Evolutionary conservation across 30 jellyfish, hydroid and myxozoan species (phyloP).

Genomic region (Chrysaora quinquecirrha): DNA sequence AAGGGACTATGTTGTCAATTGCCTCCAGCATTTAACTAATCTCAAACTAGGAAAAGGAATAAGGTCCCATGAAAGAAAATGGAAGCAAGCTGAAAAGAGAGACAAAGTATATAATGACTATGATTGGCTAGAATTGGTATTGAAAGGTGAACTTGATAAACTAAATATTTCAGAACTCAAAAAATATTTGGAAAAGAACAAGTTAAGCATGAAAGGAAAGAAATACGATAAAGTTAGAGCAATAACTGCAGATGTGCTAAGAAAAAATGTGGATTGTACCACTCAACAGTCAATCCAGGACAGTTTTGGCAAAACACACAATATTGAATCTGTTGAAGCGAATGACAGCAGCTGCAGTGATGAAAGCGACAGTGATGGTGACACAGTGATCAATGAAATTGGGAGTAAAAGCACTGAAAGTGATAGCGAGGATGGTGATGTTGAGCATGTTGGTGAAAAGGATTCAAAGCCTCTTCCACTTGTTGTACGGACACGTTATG

Average conservation of each 20-base stretch:
- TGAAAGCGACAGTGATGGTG: too few species aligned
- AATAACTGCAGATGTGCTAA: constrained; percentile 24
- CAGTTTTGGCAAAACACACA: too few species aligned
- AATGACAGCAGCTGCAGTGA: too few species aligned
- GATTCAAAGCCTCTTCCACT: neutral
- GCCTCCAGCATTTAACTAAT: neutral
- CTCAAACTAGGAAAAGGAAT: constrained; percentile 26
- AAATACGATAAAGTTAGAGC: constrained; percentile 24
- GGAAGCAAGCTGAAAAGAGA: constrained; percentile 32
- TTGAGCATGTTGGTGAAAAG: neutral
- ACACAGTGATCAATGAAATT: too few species aligned
- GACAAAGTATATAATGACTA: constrained; percentile 18
- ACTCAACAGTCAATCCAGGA: too few species aligned
- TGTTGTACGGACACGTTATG: constrained; percentile 1
- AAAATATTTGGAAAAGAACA: constrained; percentile 18
- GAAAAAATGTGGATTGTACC: too few species aligned
- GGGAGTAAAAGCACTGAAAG: too few species aligned
- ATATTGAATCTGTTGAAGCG: too few species aligned
- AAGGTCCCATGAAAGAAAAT: constrained; percentile 5
- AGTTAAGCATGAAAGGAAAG: constrained; percentile 31
- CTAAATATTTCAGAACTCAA: neutral
- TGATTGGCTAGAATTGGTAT: constrained; percentile 22
- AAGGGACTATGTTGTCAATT: neutral
- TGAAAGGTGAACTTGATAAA: constrained; percentile 33
- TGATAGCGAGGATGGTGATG: neutral